phyloP scores from a whole-genome alignment of 2,888 invertebrate genomes.

The Xestia xanthographa region DNA sequence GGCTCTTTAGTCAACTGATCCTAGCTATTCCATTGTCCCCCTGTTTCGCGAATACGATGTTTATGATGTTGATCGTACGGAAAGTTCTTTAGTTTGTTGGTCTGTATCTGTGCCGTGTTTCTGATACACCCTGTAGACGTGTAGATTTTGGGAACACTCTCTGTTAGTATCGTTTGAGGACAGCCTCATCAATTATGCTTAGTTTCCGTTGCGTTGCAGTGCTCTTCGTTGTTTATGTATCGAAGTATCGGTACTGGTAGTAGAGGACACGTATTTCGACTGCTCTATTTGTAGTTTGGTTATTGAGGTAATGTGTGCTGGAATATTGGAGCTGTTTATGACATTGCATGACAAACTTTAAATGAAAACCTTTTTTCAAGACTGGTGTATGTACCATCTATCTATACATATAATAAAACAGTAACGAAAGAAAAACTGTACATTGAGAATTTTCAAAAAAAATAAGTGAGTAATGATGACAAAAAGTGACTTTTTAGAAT shows the following conservation, averaged over 20 bases:
- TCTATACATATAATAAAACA: too few relatives aligned
- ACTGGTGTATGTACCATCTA: too few relatives aligned
- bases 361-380: too few relatives aligned
- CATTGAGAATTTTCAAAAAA: too few relatives aligned
- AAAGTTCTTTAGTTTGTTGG: neutral
- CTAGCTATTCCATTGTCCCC: neutral
- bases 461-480: too few relatives aligned
- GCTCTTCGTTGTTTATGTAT: constrained; percentile 52
- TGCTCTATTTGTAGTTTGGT: constrained; percentile 15
- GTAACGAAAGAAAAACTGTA: too few relatives aligned
- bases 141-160: constrained; percentile 43
- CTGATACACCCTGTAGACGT: neutral
- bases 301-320: constrained; percentile 15
- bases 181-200: constrained; percentile 61
- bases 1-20: too few relatives aligned
- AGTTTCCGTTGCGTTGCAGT: constrained; percentile 55
- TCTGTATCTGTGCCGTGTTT: neutral
- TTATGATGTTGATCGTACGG: neutral
- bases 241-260: constrained; percentile 22
- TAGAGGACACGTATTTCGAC: constrained; percentile 30
- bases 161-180: constrained; percentile 51
- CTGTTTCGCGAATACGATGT: neutral
- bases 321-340: neutral
- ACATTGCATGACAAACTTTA: too few relatives aligned
- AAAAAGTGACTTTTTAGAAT: too few relatives aligned